Percentiles rank a stretch among this genome's conserved stretches.
phyloP scores from a whole-genome alignment of 2,888 invertebrate species.

The Magallana nippona region DNA sequence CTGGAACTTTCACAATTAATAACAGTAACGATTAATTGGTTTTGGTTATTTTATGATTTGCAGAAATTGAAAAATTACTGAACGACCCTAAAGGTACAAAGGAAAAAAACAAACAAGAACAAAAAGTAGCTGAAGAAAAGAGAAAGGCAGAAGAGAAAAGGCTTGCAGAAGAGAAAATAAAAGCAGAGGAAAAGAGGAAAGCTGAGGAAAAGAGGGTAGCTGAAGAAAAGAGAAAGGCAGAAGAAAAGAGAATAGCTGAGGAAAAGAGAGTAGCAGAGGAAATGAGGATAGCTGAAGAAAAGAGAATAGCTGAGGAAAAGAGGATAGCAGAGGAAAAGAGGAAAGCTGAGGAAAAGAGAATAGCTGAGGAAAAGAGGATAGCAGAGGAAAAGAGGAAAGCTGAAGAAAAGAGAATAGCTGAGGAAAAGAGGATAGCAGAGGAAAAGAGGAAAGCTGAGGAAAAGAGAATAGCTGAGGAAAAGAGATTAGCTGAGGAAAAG shows the following conservation, averaged over 20 bases:
- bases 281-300: background rate
- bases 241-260: slow-evolving; percentile 24
- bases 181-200: background rate
- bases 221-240: background rate
- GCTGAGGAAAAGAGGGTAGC: background rate
- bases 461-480: background rate
- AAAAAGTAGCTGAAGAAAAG: slow-evolving; percentile 22
- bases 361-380: slow-evolving; percentile 3
- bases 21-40: no score
- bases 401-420: background rate
- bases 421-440: background rate
- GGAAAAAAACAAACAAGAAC: slow-evolving; percentile 3
- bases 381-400: slow-evolving; percentile 22
- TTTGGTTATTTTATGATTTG: background rate
- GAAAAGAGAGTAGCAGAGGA: background rate
- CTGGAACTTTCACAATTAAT: no score
- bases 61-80: background rate
- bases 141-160: slow-evolving; percentile 16
- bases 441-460: background rate
- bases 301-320: background rate
- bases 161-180: background rate
- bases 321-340: background rate
- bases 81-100: background rate
- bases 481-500: slow-evolving; percentile 17
- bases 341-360: background rate